A percentile compares a stretch with the other conserved stretches of the same genome.
Conservation (phyloP, 2,113 vertebrate species). For the Eurypyga helias region DNA sequence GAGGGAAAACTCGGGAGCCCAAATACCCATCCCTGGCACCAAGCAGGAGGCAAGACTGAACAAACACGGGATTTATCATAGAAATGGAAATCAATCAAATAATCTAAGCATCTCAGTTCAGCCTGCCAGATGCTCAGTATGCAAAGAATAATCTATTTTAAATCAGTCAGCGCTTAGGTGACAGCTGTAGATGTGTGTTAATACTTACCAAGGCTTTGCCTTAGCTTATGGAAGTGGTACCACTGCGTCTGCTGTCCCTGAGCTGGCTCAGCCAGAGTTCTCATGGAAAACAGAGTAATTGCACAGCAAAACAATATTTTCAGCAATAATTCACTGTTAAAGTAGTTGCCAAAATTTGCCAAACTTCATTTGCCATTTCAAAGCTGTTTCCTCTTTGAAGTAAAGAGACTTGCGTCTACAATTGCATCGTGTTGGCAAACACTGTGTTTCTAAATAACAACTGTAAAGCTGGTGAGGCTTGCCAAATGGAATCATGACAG, state of each 20-base stretch:
- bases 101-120: not conserved
- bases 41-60: not conserved
- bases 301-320: not conserved
- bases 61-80: not conserved
- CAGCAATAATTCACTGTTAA: not conserved
- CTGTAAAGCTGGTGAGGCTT: constrained; percentile 7
- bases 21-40: not conserved
- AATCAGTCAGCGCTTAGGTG: not conserved
- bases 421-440: not conserved
- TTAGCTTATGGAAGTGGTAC: not conserved
- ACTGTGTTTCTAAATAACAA: constrained; percentile 12
- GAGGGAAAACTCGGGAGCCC: not conserved
- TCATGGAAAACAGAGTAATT: not conserved
- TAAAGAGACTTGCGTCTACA: not conserved
- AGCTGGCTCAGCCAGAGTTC: not conserved
- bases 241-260: not conserved
- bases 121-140: not conserved
- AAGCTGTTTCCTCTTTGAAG: constrained; percentile 2
- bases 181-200: not conserved
- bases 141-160: not conserved
- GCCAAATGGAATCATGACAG: constrained; percentile 5
- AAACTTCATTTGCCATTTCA: constrained; percentile 3
- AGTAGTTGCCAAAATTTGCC: not conserved
- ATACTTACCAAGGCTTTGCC: not conserved
- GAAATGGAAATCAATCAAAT: not conserved